Evolutionary conservation across 1,140 invertebrate genomes (phyloP).

Genomic region (Drosophila quadrilineata): DNA sequence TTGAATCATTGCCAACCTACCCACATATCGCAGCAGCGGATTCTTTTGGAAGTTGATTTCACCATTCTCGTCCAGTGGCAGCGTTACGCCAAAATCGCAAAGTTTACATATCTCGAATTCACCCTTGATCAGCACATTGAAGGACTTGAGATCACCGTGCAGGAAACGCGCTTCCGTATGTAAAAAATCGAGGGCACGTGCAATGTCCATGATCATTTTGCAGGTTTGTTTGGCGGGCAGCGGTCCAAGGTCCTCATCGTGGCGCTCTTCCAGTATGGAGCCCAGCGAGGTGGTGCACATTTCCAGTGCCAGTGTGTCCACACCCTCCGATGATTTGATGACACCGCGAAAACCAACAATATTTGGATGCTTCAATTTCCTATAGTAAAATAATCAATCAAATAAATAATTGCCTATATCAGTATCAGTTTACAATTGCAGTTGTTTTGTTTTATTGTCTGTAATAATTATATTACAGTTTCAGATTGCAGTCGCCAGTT

Average conservation of each 20-base stretch:
- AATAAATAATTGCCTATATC: no score
- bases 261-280: slow-evolving; percentile 87
- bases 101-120: slow-evolving; percentile 89
- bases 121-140: slow-evolving; percentile 89
- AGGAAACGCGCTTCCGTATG: slow-evolving; percentile 88
- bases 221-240: slow-evolving; percentile 85
- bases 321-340: slow-evolving; percentile 84
- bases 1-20: slow-evolving; percentile 55
- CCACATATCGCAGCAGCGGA: slow-evolving; percentile 82
- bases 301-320: slow-evolving; percentile 87
- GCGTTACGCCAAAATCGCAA: slow-evolving; percentile 92
- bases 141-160: slow-evolving; percentile 93
- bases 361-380: slow-evolving; percentile 89
- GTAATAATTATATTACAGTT: no score
- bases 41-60: slow-evolving; percentile 83
- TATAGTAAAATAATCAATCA: no score
- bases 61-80: slow-evolving; percentile 86
- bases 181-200: slow-evolving; percentile 89
- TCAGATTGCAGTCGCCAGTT: no score
- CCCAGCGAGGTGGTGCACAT: slow-evolving; percentile 86
- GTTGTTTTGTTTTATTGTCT: no score
- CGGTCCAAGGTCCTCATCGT: slow-evolving; percentile 84
- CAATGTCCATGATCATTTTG: slow-evolving; percentile 85
- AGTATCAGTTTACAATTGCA: no score
- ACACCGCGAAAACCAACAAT: slow-evolving; percentile 91